phyloP scores from a whole-genome alignment of 2,113 vertebrate species.

The Heliornis fulica region DNA sequence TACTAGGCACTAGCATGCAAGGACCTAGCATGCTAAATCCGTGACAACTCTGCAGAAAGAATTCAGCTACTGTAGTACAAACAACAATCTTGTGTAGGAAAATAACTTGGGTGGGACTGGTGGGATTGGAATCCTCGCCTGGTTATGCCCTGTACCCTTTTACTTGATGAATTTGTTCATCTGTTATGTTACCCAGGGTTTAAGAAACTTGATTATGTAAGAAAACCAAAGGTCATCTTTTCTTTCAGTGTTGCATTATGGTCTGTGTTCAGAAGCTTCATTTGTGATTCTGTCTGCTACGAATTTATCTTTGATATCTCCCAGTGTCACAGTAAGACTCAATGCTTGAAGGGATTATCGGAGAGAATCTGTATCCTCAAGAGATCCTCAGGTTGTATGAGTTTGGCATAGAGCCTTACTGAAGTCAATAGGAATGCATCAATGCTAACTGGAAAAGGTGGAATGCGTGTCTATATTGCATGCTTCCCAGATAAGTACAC shows the following conservation, averaged over 20 bases:
- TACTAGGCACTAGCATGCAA: background rate
- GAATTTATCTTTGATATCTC: background rate
- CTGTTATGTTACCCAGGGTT: background rate
- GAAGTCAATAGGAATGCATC: background rate
- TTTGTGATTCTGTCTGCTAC: background rate
- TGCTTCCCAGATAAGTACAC: background rate
- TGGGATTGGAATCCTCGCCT: background rate
- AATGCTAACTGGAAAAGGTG: background rate
- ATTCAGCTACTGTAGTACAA: background rate
- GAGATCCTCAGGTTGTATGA: background rate
- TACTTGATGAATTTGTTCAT: background rate
- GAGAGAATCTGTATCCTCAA: background rate
- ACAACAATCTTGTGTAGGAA: background rate
- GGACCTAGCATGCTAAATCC: background rate
- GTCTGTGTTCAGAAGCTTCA: background rate
- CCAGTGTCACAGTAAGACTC: background rate
- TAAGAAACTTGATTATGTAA: background rate
- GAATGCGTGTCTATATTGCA: background rate
- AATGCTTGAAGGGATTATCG: background rate
- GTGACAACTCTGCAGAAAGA: background rate
- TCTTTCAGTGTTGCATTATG: background rate
- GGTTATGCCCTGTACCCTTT: background rate
- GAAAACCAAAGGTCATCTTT: background rate
- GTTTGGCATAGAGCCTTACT: no score
- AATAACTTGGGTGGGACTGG: background rate